A percentile compares a stretch with the other conserved stretches of the same genome.
Conservation (phyloP, 2,113 vertebrate species). For the Thermophis baileyi region DNA sequence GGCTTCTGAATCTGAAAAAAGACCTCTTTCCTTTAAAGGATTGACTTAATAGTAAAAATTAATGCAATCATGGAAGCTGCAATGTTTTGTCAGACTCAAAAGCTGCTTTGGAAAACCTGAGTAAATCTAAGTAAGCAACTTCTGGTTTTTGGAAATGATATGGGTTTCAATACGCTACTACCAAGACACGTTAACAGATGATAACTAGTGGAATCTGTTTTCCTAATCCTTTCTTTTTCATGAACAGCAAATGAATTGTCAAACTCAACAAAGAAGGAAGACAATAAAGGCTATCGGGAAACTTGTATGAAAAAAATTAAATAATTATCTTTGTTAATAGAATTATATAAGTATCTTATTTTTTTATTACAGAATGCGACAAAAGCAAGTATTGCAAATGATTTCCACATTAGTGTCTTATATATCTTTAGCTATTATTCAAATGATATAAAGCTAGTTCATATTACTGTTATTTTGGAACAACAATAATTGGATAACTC, state of each 20-base stretch:
- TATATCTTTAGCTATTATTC: not conserved
- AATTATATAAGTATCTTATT: not conserved
- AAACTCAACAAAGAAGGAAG: not conserved
- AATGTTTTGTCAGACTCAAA: not conserved
- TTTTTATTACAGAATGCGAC: not conserved
- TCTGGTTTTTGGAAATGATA: not conserved
- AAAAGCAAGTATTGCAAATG: not conserved
- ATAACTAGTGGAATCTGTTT: not conserved
- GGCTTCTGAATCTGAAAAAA: not conserved
- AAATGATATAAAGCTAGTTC: not conserved
- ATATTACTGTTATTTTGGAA: not conserved
- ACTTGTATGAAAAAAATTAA: not conserved
- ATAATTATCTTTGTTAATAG: not conserved
- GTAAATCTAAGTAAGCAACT: not conserved
- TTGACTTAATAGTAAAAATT: not conserved
- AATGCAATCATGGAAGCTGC: not conserved
- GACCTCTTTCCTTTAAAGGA: not conserved
- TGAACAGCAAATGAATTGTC: not conserved
- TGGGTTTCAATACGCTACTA: not conserved
- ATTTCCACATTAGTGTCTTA: not conserved
- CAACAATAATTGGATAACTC: not conserved
- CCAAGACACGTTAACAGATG: not conserved
- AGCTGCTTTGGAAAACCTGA: not conserved
- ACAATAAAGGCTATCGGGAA: not conserved
- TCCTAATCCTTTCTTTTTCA: not conserved